These are phyloP conservation scores for Carduelis carduelis DNA, from an alignment of 2,797 vertebrate genomes.

Conservation along the genomic window DNA sequence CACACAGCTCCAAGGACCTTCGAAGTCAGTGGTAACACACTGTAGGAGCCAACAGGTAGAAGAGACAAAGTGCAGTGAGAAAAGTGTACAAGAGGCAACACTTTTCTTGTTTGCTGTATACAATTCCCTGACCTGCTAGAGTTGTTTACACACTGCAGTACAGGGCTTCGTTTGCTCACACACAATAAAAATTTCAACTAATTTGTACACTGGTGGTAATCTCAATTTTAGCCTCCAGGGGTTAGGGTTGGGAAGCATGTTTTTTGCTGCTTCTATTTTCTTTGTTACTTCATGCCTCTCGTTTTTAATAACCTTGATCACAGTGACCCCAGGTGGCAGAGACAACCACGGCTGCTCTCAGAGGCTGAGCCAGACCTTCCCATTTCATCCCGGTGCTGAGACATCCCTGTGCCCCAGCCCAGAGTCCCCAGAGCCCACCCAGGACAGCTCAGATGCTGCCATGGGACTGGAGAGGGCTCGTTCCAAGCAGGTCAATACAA, in stretches of 20 bases:
- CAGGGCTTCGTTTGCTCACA: neutral
- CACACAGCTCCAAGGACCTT: neutral
- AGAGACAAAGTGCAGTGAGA: neutral
- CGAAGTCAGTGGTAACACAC: neutral
- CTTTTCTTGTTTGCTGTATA: neutral
- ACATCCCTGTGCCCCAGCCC: neutral
- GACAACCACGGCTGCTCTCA: neutral
- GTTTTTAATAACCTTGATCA: slow-evolving; percentile 55
- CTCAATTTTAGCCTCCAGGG: neutral
- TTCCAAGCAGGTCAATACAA: neutral
- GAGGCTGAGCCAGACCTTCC: neutral
- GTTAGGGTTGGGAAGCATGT: neutral
- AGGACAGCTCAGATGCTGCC: neutral
- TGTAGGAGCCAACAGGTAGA: neutral
- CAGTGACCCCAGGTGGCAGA: slow-evolving; percentile 78
- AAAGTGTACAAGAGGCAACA: fast-evolving
- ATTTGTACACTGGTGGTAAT: neutral
- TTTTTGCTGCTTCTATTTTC: neutral
- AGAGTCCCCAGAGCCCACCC: neutral
- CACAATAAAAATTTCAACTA: slow-evolving; percentile 1
- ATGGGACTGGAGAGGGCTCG: neutral
- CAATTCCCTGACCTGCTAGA: neutral
- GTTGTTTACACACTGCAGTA: neutral
- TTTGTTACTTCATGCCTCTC: neutral
- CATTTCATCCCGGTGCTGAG: fast-evolving